Evolutionary conservation across 1,140 invertebrate species (phyloP).

Genomic region (Pogonognathellus flavescens): DNA sequence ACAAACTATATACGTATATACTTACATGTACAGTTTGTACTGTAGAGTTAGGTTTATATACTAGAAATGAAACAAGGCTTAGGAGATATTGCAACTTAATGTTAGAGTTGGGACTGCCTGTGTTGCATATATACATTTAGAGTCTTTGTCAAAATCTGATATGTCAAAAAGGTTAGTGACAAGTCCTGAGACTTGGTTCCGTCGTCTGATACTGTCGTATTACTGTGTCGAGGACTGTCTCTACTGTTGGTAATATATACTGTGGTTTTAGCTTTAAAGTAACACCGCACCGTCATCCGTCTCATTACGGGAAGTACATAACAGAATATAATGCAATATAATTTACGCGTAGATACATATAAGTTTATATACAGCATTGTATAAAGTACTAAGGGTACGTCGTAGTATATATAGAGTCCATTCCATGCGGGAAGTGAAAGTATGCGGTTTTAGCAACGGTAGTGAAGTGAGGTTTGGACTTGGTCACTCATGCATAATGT

Average conservation of each 20-base stretch:
- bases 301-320: not conserved
- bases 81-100: slow-evolving; percentile 19
- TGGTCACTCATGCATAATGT: slow-evolving; percentile 57
- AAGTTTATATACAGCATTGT: too few species aligned
- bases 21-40: not conserved
- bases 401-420: not conserved
- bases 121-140: slow-evolving; percentile 9
- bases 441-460: slow-evolving; percentile 26
- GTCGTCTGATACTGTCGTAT: not conserved
- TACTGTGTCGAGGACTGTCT: too few species aligned
- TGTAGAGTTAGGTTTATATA: slow-evolving; percentile 16
- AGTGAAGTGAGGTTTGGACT: slow-evolving; percentile 40
- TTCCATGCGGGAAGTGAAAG: slow-evolving; percentile 16
- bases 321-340: too few species aligned
- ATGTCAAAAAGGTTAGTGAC: slow-evolving; percentile 37
- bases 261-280: too few species aligned
- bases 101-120: not conserved
- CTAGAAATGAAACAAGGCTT: slow-evolving; percentile 34
- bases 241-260: too few species aligned
- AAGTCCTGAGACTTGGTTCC: not conserved
- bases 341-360: too few species aligned
- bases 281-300: not conserved
- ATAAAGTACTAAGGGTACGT: too few species aligned
- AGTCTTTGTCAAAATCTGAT: slow-evolving; percentile 3
- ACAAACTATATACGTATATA: not conserved